Base-by-base conservation (phyloP, 1,140 invertebrate genomes). In the Rhopalosiphum maidis region DNA sequence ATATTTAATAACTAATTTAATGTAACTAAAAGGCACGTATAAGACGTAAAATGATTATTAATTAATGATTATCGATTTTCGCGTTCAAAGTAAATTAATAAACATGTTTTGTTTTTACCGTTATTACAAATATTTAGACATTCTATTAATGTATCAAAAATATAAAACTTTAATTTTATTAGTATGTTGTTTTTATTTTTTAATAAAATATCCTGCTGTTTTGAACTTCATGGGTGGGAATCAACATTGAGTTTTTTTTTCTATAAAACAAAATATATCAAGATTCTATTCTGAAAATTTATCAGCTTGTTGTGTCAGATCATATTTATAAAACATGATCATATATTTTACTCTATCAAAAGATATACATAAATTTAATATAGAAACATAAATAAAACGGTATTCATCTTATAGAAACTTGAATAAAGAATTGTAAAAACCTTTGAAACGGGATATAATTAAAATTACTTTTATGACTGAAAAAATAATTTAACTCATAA, bases 101-200 rank as follows among this genome's bases (percentile, higher is more conserved):
- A 18, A 51, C 48, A 18, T 77, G 4, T 77, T 68, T 60, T 30
- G 11, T 4, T 68, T 68, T 77, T 77, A 77, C 60, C 60, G 5
- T 77, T 77, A n/a, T 9, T n/a, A 77, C 5, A 54, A 89, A 89
- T 89, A 51, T 89, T 54, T 89, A 54, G 48, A 89, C 48, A 25
- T 54, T 89, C 37, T 21, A n/a, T 54, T 37, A 35, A 54, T 37
- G 6, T 37, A 25, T 37, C 11, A 54, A 25, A 89, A 54, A n/a
- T 9, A 23, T 54, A 15, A 51, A 54, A 37, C n/a, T 23, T 54
- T 11, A 22, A 89, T 46, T 87, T 48, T 46, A 46, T 87, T 54
- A 48, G 8, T 54, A 1, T n/a, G 30, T 54, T n/a, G 48, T 37
- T 11, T 30, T 23, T 35, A 87, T 89, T n/a, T 43, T 86, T 46